Evolutionary conservation across 2,113 vertebrate genomes (phyloP), one percentile per base, ranked within the genome.

Genomic region (Cavia porcellus): DNA sequence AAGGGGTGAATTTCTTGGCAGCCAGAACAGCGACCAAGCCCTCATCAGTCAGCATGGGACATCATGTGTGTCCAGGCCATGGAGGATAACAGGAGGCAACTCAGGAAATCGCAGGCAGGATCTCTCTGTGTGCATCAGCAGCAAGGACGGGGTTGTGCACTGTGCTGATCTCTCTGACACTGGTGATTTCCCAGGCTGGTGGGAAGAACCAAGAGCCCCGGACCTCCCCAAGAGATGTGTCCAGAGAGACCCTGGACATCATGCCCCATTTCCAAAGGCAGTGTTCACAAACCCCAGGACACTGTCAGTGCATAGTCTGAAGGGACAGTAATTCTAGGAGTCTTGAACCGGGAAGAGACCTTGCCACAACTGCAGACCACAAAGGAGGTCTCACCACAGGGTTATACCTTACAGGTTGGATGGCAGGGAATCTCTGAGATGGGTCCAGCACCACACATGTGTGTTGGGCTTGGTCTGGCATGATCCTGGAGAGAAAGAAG

Each of bases 31-130:
- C 64, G 55, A 4, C 35, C 4, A 12, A 20, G 6, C 7, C 25
- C 3, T 35, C 12, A n/a, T 42, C 2, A 1, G 12, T 30, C 10
- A 17, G 5, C 47, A 30, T 6, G 2, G 11, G 17, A 14, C 4
- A 1, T 13, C 61, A 50, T 2, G 12, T 28, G 25, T 15, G n/a
- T 24, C 55, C 11, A 38, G n/a, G 32, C 25, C 79, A 80, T 7
- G 47, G 12, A 70, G 17, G 15, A 11, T 24, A 66, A 5, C 22
- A 12, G 62, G 14, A 25, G 12, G 7, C 38, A 42, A 42, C 32
- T 22, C 5, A 14, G 61, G 61, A 20, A 72, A 24, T 47, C 61
- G 25, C 14, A 4, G 35, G 6, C 3, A 2, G 1, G 17, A 62
- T 35, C 24, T 28, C 19, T 13, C n/a, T 11, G 5, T 11, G 5